These are phyloP conservation scores for Drosophila tsacasi DNA, from an alignment of 1,140 invertebrate genomes.

Conservation along the genomic window DNA sequence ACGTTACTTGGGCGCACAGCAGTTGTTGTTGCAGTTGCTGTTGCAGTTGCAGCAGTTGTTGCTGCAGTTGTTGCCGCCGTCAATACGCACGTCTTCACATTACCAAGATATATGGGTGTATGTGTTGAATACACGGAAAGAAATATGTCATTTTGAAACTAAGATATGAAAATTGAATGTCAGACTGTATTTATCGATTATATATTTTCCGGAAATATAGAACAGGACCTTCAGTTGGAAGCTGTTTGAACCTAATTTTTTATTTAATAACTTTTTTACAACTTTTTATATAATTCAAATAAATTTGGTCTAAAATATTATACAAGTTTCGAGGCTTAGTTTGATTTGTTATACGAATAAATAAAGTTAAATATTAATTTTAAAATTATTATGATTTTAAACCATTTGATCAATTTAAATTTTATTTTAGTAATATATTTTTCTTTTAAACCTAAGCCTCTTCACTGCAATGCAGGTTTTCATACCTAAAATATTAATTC, in stretches of 20 bases:
- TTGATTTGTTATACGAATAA: neutral
- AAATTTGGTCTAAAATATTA: neutral
- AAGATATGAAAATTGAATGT: neutral
- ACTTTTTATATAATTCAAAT: too few relatives aligned
- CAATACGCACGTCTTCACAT: slow-evolving; percentile 75
- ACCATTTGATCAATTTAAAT: too few relatives aligned
- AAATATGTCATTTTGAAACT: neutral
- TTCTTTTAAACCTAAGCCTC: too few relatives aligned
- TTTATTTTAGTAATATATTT: neutral
- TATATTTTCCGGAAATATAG: neutral
- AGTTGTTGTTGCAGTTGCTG: slow-evolving; percentile 48
- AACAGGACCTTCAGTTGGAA: neutral
- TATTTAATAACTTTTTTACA: neutral
- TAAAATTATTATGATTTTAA: neutral
- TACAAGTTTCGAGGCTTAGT: too few relatives aligned
- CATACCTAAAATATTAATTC: neutral
- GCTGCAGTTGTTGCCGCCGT: slow-evolving; percentile 45
- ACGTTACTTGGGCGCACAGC: slow-evolving; percentile 60
- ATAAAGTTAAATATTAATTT: neutral
- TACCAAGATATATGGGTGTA: slow-evolving; percentile 34
- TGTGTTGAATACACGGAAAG: slow-evolving; percentile 6
- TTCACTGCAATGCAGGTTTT: too few relatives aligned
- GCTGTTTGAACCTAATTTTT: neutral
- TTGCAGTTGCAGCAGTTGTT: slow-evolving; percentile 46
- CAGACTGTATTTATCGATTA: neutral